Conservation (phyloP, 2,113 vertebrate genomes). For the Fukomys damarensis region DNA sequence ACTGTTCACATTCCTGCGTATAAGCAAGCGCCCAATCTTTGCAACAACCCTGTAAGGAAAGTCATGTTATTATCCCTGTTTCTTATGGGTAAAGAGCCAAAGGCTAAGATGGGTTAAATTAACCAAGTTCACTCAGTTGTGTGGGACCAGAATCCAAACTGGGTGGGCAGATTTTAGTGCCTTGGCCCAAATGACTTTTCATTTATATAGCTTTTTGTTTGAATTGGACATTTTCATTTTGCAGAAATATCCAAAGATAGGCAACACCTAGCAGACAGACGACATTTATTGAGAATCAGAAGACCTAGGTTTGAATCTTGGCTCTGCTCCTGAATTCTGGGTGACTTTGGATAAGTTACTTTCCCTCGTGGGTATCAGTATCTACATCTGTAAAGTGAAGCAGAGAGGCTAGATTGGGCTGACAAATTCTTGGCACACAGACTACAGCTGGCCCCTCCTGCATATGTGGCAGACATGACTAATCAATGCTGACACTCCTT, state of each 20-base stretch:
- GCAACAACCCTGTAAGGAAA: neutral
- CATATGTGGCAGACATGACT: neutral
- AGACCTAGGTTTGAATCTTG: neutral
- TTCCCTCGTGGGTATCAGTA: neutral
- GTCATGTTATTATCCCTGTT: neutral
- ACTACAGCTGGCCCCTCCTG: rapidly evolving
- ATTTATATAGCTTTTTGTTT: neutral
- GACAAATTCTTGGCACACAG: neutral
- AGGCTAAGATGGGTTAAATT: neutral
- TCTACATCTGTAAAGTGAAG: neutral
- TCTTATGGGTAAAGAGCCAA: neutral
- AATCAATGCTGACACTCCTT: neutral
- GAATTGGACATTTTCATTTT: neutral
- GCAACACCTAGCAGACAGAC: rapidly evolving
- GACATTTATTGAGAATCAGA: neutral
- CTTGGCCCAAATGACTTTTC: neutral
- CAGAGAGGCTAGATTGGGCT: neutral
- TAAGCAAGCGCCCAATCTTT: neutral
- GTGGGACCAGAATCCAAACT: neutral
- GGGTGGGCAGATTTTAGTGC: neutral
- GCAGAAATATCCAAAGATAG: neutral
- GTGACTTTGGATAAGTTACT: neutral
- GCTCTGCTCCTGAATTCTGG: neutral
- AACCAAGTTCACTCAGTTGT: neutral
- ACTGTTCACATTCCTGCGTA: rapidly evolving